Conservation (phyloP, 2,888 invertebrate species). For the Saturnia pavonia region DNA sequence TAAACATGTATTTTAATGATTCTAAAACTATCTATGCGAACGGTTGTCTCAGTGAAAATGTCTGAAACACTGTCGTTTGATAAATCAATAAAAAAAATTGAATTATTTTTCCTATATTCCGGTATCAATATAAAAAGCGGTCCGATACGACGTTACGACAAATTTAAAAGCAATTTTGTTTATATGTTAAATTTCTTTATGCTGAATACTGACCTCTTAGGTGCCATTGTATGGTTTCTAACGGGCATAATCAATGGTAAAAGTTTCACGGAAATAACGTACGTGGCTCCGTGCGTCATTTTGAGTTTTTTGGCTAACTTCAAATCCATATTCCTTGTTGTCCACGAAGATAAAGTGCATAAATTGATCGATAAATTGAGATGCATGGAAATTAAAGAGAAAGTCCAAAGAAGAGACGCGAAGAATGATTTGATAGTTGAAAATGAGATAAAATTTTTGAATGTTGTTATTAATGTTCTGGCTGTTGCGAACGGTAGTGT, state of each 20-base stretch:
- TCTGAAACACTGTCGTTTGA: conserved; percentile 9
- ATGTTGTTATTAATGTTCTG: conserved; percentile 42
- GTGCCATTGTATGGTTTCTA: conserved; percentile 45
- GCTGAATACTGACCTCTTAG: conserved; percentile 42
- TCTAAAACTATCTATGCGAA: neutral
- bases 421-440: conserved; percentile 40
- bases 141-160: neutral
- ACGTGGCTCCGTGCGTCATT: conserved; percentile 47
- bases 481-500: conserved; percentile 42
- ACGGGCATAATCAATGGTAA: conserved; percentile 39
- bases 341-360: conserved; percentile 35
- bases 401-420: conserved; percentile 17
- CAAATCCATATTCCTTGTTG: conserved; percentile 39
- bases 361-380: conserved; percentile 39
- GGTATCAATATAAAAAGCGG: conserved; percentile 44
- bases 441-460: conserved; percentile 43
- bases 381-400: conserved; percentile 39
- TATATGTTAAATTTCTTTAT: conserved; percentile 47
- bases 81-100: conserved; percentile 17
- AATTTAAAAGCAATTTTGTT: conserved; percentile 30
- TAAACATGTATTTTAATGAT: conserved; percentile 1
- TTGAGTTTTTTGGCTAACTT: conserved; percentile 36
- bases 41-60: conserved; percentile 7
- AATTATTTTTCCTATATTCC: conserved; percentile 24
- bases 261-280: conserved; percentile 46